phyloP scores from a whole-genome alignment of 2,888 invertebrate genomes.

The Theodoxus fluviatilis region DNA sequence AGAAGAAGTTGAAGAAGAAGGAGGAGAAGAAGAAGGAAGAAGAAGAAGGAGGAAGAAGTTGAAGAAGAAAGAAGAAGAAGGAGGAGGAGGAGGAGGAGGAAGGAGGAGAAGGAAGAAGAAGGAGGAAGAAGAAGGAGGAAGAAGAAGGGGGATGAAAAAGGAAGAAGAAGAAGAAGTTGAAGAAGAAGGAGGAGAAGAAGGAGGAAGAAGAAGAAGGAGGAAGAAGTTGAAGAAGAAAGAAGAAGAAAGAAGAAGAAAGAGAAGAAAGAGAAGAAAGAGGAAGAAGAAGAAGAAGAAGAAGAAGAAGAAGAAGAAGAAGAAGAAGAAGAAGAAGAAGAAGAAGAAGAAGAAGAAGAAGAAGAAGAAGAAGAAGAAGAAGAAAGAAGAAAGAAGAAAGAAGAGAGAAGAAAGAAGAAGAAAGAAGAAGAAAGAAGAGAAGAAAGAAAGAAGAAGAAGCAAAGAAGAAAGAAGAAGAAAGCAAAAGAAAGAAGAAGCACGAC shows the following conservation, averaged over 20 bases:
- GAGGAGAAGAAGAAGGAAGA: neutral
- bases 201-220: neutral
- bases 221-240: neutral
- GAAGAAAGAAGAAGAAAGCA: neutral
- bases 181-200: too few relatives aligned
- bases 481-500: neutral
- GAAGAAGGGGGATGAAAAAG: neutral
- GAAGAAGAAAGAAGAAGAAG: too few relatives aligned
- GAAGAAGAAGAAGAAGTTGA: too few relatives aligned
- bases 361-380: too few relatives aligned
- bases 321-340: neutral
- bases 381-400: neutral
- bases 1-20: too few relatives aligned
- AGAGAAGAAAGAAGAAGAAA: neutral
- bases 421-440: too few relatives aligned
- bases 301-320: too few relatives aligned
- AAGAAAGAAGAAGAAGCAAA: neutral
- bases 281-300: neutral
- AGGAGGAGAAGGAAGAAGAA: neutral
- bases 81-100: neutral
- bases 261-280: neutral
- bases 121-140: too few relatives aligned
- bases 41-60: neutral
- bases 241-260: too few relatives aligned
- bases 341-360: neutral